Base-by-base conservation (phyloP, 1,140 invertebrate species). In the Ganaspis sp. region DNA sequence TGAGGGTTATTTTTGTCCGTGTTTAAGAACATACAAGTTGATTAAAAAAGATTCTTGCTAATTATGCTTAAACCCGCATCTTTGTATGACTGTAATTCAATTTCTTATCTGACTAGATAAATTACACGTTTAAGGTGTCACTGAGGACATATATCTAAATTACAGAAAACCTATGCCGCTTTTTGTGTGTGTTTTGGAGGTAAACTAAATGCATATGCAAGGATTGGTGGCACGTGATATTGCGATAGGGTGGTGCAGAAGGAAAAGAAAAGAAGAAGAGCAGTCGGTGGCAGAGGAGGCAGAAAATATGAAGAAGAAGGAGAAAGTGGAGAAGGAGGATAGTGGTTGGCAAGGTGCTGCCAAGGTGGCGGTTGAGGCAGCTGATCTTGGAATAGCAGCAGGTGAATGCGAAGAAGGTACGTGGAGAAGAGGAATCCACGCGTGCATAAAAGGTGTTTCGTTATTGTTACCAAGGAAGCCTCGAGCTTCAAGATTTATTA, bases 351-450 rank as follows among this genome's bases (percentile, higher is more conserved):
- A 88, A 90, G 86, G 88, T 88, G 87, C 87, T 87, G 83, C 86
- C 84, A 87, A 87, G 88, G 87, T 87, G 87, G 87, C 88, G 87
- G 87, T 89, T 88, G 85, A 78, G 87, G 87, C 88, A 89, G 88
- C 88, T 90, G 88, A 89, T 89, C 87, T 87, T 82, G 83, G 85
- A 85, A 87, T 86, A 86, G 86, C 87, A 89, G 88, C 88, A 90
- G 88, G 88, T 90, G 88, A 88, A 87, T 90, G 87, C 79, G 83
- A 84, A 85, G 86, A 85, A 86, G 86, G 77, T 81, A 81, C 82
- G 80, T 72, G 86, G 81, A 86, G 85, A 82, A 84, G 85, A 86
- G 81, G 82, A 84, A 85, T 86, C 86, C 85, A 87, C 81, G 83
- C 83, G 83, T 85, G 84, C 81, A 88, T 86, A 84, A 88, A 87